phyloP scores from a whole-genome alignment of 1,140 invertebrate genomes.

The Eciton burchellii region DNA sequence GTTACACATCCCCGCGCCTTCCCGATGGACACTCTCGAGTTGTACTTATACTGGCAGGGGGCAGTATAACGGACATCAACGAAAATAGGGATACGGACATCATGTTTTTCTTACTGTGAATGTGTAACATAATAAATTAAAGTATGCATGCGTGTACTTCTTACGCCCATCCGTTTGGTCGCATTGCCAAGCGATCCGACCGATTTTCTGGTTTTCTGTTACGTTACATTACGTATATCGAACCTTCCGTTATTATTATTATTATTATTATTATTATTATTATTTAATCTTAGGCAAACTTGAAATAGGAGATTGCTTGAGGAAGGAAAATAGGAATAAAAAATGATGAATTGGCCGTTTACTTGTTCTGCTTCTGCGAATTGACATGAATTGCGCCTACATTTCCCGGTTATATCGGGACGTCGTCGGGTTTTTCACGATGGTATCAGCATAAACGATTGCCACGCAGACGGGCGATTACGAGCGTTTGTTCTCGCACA shows the following conservation, averaged over 20 bases:
- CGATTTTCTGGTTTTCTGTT: slow-evolving; percentile 31
- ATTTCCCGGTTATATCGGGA: not conserved
- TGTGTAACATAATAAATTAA: slow-evolving; percentile 77
- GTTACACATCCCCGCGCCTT: slow-evolving; percentile 20
- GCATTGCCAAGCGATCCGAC: slow-evolving; percentile 17
- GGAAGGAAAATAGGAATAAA: slow-evolving; percentile 8
- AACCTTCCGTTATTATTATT: slow-evolving; percentile 30
- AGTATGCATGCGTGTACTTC: slow-evolving; percentile 63
- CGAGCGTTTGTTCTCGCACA: not conserved
- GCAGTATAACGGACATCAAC: slow-evolving; percentile 48
- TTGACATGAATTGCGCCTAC: not conserved
- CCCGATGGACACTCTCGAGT: slow-evolving; percentile 47
- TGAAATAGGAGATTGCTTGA: slow-evolving; percentile 26
- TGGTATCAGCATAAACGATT: not conserved
- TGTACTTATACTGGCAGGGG: slow-evolving; percentile 47
- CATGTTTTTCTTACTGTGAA: slow-evolving; percentile 75
- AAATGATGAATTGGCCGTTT: slow-evolving; percentile 15
- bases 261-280: not conserved
- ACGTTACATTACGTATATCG: not conserved
- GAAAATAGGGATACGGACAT: slow-evolving; percentile 5
- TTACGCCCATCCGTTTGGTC: slow-evolving; percentile 1
- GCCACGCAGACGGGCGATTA: not conserved
- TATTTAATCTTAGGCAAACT: not conserved
- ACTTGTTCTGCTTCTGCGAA: slow-evolving; percentile 1
- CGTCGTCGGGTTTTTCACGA: not conserved